These are phyloP conservation scores for Illadopsis cleaveri DNA, from an alignment of 2,113 vertebrate species.

Conservation along the genomic window DNA sequence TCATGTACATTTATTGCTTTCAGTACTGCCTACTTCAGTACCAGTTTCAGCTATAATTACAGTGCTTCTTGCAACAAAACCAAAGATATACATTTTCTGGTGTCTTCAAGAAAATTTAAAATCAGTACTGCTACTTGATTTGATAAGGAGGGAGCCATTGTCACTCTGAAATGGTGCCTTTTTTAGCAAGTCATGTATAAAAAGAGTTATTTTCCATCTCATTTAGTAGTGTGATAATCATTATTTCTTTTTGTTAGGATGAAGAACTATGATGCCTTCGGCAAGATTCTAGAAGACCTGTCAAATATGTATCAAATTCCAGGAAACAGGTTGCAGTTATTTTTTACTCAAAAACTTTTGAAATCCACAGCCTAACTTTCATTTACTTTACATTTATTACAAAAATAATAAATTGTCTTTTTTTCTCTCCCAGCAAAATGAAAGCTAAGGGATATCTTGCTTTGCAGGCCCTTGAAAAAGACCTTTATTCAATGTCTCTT, in stretches of 20 bases:
- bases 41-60: not conserved
- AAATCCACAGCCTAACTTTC: not conserved
- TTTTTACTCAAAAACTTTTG: not conserved
- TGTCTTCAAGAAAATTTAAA: not conserved
- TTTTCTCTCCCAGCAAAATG: conserved; percentile 62
- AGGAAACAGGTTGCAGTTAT: conserved; percentile 75
- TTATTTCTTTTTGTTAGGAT: conserved; percentile 63
- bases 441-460: conserved; percentile 78
- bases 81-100: not conserved
- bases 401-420: not conserved
- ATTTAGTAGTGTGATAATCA: not conserved
- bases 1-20: not conserved
- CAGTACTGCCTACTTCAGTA: not conserved
- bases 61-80: not conserved
- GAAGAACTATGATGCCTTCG: conserved; percentile 80
- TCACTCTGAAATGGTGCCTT: not conserved
- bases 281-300: conserved; percentile 72
- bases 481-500: conserved; percentile 76
- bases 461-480: conserved; percentile 76
- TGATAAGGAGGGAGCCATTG: not conserved
- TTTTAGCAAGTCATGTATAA: not conserved
- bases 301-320: conserved; percentile 76
- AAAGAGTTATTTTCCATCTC: not conserved
- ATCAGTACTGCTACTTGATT: not conserved
- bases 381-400: not conserved